Base-by-base conservation (phyloP, 2,888 invertebrate genomes). In the Cerceris rybyensis region DNA sequence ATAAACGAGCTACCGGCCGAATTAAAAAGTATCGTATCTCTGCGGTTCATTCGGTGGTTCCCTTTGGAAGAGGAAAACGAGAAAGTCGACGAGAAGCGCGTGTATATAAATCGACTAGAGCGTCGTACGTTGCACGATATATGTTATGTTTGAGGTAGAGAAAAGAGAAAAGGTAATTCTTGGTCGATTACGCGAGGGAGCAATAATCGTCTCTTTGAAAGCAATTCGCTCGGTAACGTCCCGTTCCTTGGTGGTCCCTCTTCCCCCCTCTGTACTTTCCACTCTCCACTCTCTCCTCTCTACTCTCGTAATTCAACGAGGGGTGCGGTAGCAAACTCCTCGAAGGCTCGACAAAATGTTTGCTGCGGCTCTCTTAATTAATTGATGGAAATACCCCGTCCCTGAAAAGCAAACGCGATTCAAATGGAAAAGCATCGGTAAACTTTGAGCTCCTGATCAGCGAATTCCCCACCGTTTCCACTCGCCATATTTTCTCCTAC, bases 381-480 rank as follows among this genome's bases (percentile, higher is more conserved):
- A 87, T 87, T 70, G 80, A 82, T 58, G 67, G 64, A 73, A 81
- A 80, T 66, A 49, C 54, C 59, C 54, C 64, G 52, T 71, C 75
- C 59, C 55, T 73, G 75, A 71, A 79, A 75, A 70, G 69, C 75
- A 77, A 54, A 46, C 78, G 63, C 70, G 70, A 63, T 72, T 75
- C 70, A 59, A 73, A 79, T 70, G 75, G 77, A 81, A 73, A 65
- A 75, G 66, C 76, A 79, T 82, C 46, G 82, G 70, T 69, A 82
- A 82, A 82, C 80, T 83, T 81, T 81, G 72, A 67, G 73, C 78
- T 75, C 69, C 69, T 75, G 80, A 79, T 79, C 74, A 59, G 70
- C 50, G 28, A 28, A 28, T 73, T 8, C 17, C 42, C 46, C 70
- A 41, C 58, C 55, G 52, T 71, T 71, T 64, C 67, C 50, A 72